Evolutionary conservation across 2,113 vertebrate genomes (phyloP), one percentile per base, ranked within the genome.

Genomic region (Sclerurus mexicanus): DNA sequence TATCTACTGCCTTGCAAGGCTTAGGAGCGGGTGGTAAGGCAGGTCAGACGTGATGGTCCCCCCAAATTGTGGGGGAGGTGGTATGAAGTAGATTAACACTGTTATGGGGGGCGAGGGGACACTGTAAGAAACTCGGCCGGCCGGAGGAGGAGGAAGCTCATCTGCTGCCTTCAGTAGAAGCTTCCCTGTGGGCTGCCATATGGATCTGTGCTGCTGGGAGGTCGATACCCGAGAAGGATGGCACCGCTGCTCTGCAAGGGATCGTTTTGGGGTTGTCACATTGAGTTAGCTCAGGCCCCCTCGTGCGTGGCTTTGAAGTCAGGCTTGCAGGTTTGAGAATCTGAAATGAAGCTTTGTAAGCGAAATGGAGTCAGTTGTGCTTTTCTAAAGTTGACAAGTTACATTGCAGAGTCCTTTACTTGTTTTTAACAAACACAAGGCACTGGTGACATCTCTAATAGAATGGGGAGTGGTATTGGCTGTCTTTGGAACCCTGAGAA

Each of bases 1-100:
- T 92, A 82, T 46, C 95, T 93, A 56, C 59, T 33, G 53, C 81
- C 90, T 53, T 88, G 92, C 93, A 94, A 97, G 76, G 49, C 52
- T 88, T 66, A 28, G 19, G 87, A 77, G 55, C 31, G 81, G 68
- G 39, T 74, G 60, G 89, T 72, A 31, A 69, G 59, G 42, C 16
- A 11, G 44, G 73, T 86, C 92, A 89, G 68, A 84, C 64, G 23
- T 80, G 77, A 78, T 71, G 80, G 86, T 87, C 78, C 87, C 71
- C 46, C 46, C 47, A 85, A 27, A 49, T 56, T 81, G 66, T 24
- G 46, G 69, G 59, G 72, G 40, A 85, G 55, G 83, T 60, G 69
- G 60, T 78, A 82, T 92, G 79, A 87, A 91, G 44, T 56, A 85
- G 50, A 64, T 58, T 35, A 87, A 49, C 14, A n/a, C 37, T 11